phyloP scores from a whole-genome alignment of 2,888 invertebrate genomes.

The Oegoconia quadripuncta region DNA sequence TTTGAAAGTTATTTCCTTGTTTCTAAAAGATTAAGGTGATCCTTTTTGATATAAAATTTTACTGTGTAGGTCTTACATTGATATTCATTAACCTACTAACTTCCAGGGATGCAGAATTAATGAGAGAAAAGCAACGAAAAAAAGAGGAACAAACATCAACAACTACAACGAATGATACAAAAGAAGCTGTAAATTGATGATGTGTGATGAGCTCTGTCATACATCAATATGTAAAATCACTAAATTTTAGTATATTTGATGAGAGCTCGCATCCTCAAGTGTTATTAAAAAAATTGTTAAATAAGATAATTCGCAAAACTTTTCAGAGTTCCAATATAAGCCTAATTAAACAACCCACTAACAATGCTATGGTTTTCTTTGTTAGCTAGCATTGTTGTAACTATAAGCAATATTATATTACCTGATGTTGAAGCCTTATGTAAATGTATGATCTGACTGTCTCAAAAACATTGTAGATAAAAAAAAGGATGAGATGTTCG shows the following conservation, averaged over 20 bases:
- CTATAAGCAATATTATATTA: too few species aligned
- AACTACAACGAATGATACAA: constrained; percentile 33
- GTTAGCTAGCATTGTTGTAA: constrained; percentile 30
- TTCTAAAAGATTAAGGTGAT: too few species aligned
- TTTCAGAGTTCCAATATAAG: constrained; percentile 42
- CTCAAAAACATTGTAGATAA: constrained; percentile 24
- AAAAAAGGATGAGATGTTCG: constrained; percentile 35
- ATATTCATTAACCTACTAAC: constrained; percentile 15
- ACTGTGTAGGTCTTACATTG: not conserved
- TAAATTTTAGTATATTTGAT: constrained; percentile 43
- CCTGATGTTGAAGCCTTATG: constrained; percentile 28
- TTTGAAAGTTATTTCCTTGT: too few species aligned
- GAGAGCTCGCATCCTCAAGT: constrained; percentile 48
- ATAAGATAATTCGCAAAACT: constrained; percentile 36
- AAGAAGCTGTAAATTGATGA: constrained; percentile 58
- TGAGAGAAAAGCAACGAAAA: constrained; percentile 92
- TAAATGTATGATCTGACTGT: constrained; percentile 45
- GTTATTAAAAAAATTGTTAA: constrained; percentile 49
- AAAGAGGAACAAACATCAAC: constrained; percentile 78
- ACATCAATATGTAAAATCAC: constrained; percentile 42
- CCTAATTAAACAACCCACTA: constrained; percentile 43
- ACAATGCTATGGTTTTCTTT: constrained; percentile 42
- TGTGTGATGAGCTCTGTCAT: constrained; percentile 37
- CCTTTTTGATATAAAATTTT: not conserved
- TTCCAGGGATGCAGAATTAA: constrained; percentile 90